phyloP scores from a whole-genome alignment of 2,888 invertebrate genomes.

The Cacoxenus indagator region DNA sequence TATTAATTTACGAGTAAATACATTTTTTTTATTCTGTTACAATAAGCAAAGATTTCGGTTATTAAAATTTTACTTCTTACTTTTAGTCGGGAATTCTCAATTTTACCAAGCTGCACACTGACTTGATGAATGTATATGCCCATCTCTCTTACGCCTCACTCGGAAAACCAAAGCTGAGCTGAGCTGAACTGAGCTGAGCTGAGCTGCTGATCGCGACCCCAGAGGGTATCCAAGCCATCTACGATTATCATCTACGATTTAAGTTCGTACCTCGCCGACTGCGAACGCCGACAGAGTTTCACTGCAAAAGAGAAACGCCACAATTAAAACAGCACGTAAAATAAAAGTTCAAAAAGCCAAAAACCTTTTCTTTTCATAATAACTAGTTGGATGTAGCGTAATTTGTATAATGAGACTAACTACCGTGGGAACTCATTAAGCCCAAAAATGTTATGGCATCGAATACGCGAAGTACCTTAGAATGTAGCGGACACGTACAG shows the following conservation, averaged over 20 bases:
- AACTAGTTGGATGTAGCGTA: conserved; percentile 60
- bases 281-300: background rate
- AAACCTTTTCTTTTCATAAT: conserved; percentile 57
- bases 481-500: background rate
- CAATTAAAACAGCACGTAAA: conserved; percentile 31
- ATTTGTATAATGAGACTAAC: conserved; percentile 56
- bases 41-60: background rate
- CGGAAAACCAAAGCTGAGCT: background rate
- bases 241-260: background rate
- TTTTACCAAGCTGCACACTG: background rate
- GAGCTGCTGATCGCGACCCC: too few relatives aligned
- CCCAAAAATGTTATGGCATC: background rate
- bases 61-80: background rate
- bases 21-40: background rate
- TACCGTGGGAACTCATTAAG: background rate
- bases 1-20: background rate
- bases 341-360: conserved; percentile 50
- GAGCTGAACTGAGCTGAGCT: background rate
- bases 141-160: background rate
- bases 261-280: background rate
- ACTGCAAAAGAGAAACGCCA: conserved; percentile 22
- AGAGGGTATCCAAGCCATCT: too few relatives aligned
- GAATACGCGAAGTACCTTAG: background rate
- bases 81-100: background rate
- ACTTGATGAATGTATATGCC: background rate